Conservation (phyloP, 2,888 invertebrate genomes). For the Crocallis elinguaria region DNA sequence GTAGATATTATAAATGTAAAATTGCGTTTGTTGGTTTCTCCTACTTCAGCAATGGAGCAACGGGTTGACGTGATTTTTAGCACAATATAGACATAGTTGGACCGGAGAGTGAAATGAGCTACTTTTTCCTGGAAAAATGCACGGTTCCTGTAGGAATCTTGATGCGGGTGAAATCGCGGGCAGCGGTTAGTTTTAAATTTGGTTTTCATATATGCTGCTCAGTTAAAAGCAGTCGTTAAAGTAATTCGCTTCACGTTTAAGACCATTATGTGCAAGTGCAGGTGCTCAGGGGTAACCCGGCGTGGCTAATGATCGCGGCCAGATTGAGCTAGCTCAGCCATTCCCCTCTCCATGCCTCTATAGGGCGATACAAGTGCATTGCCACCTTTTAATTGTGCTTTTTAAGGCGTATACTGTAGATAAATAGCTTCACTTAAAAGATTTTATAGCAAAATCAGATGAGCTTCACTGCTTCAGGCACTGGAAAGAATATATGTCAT, state of each 20-base stretch:
- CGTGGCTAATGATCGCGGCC: constrained; percentile 40
- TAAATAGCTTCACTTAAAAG: too few species aligned
- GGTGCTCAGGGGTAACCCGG: constrained; percentile 35
- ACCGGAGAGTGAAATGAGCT: too few species aligned
- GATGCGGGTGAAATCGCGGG: neutral
- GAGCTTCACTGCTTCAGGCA: too few species aligned
- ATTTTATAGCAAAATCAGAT: too few species aligned
- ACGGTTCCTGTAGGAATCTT: neutral
- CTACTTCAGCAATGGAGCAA: too few species aligned
- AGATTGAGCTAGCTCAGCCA: constrained; percentile 23
- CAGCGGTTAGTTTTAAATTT: neutral
- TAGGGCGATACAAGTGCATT: neutral
- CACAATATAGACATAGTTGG: too few species aligned
- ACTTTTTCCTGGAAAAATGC: too few species aligned
- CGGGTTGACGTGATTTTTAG: too few species aligned
- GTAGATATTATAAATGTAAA: too few species aligned
- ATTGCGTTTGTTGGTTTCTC: too few species aligned
- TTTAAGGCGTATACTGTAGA: neutral
- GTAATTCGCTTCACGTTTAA: constrained; percentile 25
- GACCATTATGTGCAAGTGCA: constrained; percentile 28
- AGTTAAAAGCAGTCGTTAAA: constrained; percentile 22
- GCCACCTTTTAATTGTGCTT: neutral
- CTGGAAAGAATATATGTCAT: too few species aligned
- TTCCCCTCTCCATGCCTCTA: neutral
- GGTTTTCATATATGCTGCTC: constrained; percentile 5